phyloP scores from a whole-genome alignment of 2,888 invertebrate species.

The Sicus ferrugineus region DNA sequence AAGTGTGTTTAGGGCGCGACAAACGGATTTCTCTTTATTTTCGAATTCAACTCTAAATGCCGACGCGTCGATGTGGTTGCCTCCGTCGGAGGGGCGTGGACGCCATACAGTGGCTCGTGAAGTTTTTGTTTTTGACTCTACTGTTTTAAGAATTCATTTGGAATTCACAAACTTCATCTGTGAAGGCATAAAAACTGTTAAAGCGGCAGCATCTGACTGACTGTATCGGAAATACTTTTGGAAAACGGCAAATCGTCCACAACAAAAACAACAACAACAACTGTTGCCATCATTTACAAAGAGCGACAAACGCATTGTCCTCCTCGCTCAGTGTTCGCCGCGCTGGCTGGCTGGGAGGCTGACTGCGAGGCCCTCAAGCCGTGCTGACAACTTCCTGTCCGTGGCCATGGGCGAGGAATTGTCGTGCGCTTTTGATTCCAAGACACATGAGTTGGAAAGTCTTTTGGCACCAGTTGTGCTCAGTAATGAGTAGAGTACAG shows the following conservation, averaged over 20 bases:
- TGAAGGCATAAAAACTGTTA: background rate
- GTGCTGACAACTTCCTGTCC: conserved; percentile 28
- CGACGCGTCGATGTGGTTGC: conserved; percentile 1
- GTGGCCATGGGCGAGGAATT: conserved; percentile 34
- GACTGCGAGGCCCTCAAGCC: no score
- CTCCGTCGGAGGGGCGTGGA: background rate
- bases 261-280: conserved; percentile 16
- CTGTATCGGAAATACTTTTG: no score
- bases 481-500: no score
- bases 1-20: background rate
- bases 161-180: background rate
- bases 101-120: no score
- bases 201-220: no score
- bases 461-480: conserved; percentile 46
- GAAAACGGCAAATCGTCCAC: no score
- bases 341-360: no score
- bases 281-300: conserved; percentile 22
- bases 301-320: conserved; percentile 6
- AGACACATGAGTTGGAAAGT: conserved; percentile 55
- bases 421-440: conserved; percentile 46
- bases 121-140: background rate
- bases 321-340: no score
- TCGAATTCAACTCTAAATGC: conserved; percentile 8
- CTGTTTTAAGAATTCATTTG: background rate
- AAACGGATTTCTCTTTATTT: background rate